phyloP scores from a whole-genome alignment of 2,797 vertebrate genomes.

The Eutrigla gurnardus region DNA sequence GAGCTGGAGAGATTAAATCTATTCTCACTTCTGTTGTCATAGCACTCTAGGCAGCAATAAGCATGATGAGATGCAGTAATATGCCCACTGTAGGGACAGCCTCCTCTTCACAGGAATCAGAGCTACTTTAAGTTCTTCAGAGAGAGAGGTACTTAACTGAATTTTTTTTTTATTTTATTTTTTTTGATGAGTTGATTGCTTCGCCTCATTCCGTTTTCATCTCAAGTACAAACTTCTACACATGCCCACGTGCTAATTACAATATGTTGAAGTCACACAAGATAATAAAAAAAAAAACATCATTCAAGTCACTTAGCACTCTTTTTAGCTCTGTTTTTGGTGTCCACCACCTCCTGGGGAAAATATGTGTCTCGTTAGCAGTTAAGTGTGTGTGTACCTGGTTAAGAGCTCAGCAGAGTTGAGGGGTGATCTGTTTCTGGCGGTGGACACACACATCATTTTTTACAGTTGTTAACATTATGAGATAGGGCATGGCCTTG shows the following conservation, averaged over 20 bases:
- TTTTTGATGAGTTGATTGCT: slow-evolving; percentile 45
- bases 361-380: neutral
- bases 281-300: neutral
- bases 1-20: slow-evolving; percentile 75
- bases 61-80: slow-evolving; percentile 76
- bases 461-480: neutral
- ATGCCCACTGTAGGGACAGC: slow-evolving; percentile 59
- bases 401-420: neutral
- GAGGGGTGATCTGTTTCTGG: neutral
- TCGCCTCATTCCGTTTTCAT: slow-evolving; percentile 56
- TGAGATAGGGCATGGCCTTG: neutral
- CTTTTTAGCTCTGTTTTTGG: slow-evolving; percentile 14
- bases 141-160: slow-evolving; percentile 59
- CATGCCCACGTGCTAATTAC: neutral
- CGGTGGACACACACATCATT: neutral
- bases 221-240: slow-evolving; percentile 31
- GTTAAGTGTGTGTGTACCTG: too few species aligned
- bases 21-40: slow-evolving; percentile 76
- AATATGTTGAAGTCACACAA: slow-evolving; percentile 25
- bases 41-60: slow-evolving; percentile 72
- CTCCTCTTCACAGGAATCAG: slow-evolving; percentile 64
- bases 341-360: neutral
- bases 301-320: neutral
- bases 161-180: slow-evolving; percentile 36
- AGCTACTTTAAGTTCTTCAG: slow-evolving; percentile 60